Base-by-base conservation (phyloP, 23 tunicate genomes). In the Diplosoma virens region DNA sequence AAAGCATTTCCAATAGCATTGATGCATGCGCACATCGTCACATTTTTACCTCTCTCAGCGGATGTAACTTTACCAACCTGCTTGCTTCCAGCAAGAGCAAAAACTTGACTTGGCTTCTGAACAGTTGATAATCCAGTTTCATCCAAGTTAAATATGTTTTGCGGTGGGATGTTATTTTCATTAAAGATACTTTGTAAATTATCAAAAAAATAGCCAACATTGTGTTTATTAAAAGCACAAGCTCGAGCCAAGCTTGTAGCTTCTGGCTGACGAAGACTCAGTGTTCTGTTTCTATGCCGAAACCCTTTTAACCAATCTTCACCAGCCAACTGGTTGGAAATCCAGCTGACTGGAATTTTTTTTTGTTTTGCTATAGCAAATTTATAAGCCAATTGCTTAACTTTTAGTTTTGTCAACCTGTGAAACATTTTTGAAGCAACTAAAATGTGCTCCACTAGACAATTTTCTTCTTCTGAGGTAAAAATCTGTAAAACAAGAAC, bases 101-200 rank as follows among this genome's bases (percentile, higher is more conserved):
- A 6, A 18, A 71, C 60, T 80, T 53, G 46, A 1, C 26, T 25
- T 18, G 84, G 37, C 52, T 71, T 71, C 3, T 33, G 31, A 1
- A 80, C 84, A 1, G 84, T 80, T 5, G 47, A 47, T 11, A 80
- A 46, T 1, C 84, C 84, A 3, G 84, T 80, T 54, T 80, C 84
- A 29, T 80, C 84, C 25, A 80, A 50, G 28, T 80, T 80, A 77
- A 77, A 70, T 16, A 80, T 80, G 27, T 30, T 50, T 20, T 53
- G 67, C 17, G 77, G 67, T 24, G 22, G 33, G 3, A 29, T 2
- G 25, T 11, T 18, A 28, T 31, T 1, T 67, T 63, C 6, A 1
- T 22, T 9, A 11, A 68, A 31, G 29, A 70, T 47, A 29, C 3
- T 65, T 32, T 69, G 32, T 5, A 80, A 30, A 17, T 67, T 80